Conservation (phyloP, 2,888 invertebrate species). For the Operophtera brumata region DNA sequence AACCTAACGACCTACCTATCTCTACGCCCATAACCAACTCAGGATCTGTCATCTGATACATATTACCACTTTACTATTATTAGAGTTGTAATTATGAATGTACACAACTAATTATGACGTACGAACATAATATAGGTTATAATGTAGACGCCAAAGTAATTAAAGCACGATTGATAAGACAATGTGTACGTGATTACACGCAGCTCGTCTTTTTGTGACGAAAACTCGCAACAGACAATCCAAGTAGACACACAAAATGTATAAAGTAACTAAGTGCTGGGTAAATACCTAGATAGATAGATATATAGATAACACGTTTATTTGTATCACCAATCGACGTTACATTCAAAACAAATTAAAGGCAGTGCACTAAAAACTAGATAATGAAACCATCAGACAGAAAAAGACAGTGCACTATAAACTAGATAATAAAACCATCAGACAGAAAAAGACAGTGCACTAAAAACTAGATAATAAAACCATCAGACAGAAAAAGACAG, state of each 20-base stretch:
- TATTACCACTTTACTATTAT: neutral
- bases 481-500: no score
- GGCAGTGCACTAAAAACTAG: no score
- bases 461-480: no score
- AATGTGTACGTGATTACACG: constrained; percentile 65
- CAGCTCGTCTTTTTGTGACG: constrained; percentile 24
- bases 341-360: no score
- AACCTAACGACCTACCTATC: neutral
- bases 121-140: constrained; percentile 5
- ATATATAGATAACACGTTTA: no score
- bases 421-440: no score
- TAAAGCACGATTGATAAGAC: constrained; percentile 55
- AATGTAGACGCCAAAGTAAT: constrained; percentile 35
- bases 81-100: constrained; percentile 4
- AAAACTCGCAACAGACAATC: neutral
- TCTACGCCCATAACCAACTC: neutral
- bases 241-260: neutral
- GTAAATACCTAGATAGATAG: neutral
- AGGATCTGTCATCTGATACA: neutral
- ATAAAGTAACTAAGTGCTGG: neutral
- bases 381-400: no score
- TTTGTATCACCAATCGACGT: no score
- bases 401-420: no score
- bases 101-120: constrained; percentile 22
- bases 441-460: no score